Evolutionary conservation across 1,140 invertebrate genomes (phyloP), one percentile per base, ranked within the genome.

Genomic region (Choristoneura fumiferana): DNA sequence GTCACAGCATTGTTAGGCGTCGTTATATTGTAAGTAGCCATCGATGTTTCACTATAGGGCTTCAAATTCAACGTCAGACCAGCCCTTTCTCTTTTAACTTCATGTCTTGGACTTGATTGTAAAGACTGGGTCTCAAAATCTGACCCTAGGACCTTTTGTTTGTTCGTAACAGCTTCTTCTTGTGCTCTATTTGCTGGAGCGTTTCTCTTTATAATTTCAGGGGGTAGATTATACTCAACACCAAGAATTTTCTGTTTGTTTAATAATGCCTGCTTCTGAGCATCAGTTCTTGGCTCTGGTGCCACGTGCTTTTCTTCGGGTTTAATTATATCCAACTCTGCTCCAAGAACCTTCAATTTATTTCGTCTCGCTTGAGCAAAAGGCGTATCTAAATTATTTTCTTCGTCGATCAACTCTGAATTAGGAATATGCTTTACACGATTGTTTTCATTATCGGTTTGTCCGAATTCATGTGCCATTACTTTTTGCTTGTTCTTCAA

Each of bases 31-130:
- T 57, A 39, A 58, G 70, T 36, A 22, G 53, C 45, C 45, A 63
- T 0, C 54, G 57, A 57, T 13, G 38, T 55, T 33, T 85, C 83
- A 39, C 65, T 69, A 38, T 69, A 83, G 0, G 85, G 81, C 63
- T 89, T 85, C 60, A 90, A 71, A 74, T 90, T 84, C 52, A 90
- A 72, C 5, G 80, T 84, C 43, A 90, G 62, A 6, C 68, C 78
- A 8, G 78, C 76, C 57, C 81, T 73, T 17, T 75, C 81, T 4
- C 68, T 38, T 8, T 58, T 67, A 29, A 6, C 22, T 53, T 77
- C 76, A 15, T 60, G 64, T 53, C 60, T 78, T 0, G 62, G 13
- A 57, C 54, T 52, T 0, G 14, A 49, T 45, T 63, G 58, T 6
- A 13, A 15, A n/a, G 34, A 12, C 39, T 54, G 57, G 17, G 56